These are phyloP conservation scores for Leptinotarsa defecta DNA, from an alignment of 1,140 invertebrate species.

Conservation along the genomic window DNA sequence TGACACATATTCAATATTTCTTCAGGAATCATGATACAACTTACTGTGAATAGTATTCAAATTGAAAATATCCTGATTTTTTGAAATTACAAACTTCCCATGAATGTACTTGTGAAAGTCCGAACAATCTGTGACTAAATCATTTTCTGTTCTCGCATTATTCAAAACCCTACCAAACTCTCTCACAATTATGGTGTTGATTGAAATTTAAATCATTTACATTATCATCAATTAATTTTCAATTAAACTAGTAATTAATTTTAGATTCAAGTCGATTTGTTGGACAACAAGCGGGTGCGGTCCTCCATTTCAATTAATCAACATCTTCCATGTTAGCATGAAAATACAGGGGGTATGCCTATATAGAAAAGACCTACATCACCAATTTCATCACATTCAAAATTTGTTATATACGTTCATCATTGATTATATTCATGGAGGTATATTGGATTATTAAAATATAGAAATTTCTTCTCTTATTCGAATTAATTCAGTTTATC, in stretches of 20 bases:
- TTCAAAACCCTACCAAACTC: neutral
- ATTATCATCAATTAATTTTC: constrained; percentile 23
- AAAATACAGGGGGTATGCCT: neutral
- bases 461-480: no score
- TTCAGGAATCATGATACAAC: neutral
- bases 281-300: constrained; percentile 15
- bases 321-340: constrained; percentile 33
- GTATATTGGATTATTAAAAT: neutral
- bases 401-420: neutral
- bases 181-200: constrained; percentile 6
- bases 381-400: neutral
- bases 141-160: neutral
- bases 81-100: neutral
- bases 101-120: no score
- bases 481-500: no score
- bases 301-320: constrained; percentile 39
- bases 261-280: constrained; percentile 19
- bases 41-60: neutral
- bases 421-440: no score
- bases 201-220: constrained; percentile 20
- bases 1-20: no score
- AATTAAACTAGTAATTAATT: constrained; percentile 22
- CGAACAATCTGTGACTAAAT: no score
- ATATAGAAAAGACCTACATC: neutral
- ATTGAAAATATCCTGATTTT: neutral